Evolutionary conservation across 2,888 invertebrate genomes (phyloP).

Genomic region (Nomada fucata): DNA sequence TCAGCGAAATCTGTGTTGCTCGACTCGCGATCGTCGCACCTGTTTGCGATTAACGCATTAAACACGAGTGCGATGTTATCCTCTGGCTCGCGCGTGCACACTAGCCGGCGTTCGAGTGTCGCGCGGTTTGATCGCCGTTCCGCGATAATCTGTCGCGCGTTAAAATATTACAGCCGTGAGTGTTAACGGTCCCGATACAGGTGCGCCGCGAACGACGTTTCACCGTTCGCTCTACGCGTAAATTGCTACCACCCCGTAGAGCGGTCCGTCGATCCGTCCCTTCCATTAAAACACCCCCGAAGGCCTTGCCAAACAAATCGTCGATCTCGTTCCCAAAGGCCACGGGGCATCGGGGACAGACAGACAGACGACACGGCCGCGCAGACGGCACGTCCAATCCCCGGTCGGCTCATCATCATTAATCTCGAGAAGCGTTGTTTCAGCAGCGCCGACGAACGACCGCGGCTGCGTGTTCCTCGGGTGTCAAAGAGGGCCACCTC

Average conservation of each 20-base stretch:
- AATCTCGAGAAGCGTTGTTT: slow-evolving; percentile 40
- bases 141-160: slow-evolving; percentile 35
- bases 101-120: not conserved
- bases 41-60: slow-evolving; percentile 17
- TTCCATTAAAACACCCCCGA: not conserved
- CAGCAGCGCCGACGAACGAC: not conserved
- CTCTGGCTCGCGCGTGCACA: not conserved
- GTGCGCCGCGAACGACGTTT: not conserved
- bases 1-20: not conserved
- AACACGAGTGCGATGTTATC: slow-evolving; percentile 12
- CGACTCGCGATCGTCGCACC: not conserved
- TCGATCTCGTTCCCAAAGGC: not conserved
- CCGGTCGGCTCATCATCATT: slow-evolving; percentile 34
- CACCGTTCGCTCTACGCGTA: no score
- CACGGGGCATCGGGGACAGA: slow-evolving; percentile 3
- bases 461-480: slow-evolving; percentile 23
- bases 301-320: not conserved
- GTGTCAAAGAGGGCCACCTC: slow-evolving; percentile 56
- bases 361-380: slow-evolving; percentile 7
- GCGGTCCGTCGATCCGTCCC: no score
- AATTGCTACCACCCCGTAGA: no score
- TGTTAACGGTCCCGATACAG: slow-evolving; percentile 7
- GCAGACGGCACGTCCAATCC: slow-evolving; percentile 29
- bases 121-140: slow-evolving; percentile 23
- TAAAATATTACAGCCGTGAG: slow-evolving; percentile 11